A percentile compares a stretch with the other conserved stretches of the same genome.
Conservation (phyloP, 2,888 invertebrate species). For the Cotesia congregata region DNA sequence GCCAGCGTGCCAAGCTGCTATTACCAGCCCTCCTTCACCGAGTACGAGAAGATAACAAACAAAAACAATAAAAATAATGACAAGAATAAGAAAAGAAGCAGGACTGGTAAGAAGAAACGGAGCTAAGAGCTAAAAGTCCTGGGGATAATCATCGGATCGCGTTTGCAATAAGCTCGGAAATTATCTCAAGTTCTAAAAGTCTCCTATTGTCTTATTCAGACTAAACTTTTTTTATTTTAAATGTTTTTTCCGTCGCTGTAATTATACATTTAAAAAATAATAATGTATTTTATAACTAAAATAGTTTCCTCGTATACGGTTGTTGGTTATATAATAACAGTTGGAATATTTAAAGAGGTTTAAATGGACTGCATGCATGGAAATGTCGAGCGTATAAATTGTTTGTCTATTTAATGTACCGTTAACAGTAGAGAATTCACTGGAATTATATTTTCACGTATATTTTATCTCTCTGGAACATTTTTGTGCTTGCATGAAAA, state of each 20-base stretch:
- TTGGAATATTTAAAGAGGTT: neutral
- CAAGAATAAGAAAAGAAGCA: conserved; percentile 5
- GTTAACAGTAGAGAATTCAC: neutral
- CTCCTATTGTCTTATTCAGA: neutral
- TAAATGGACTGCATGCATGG: neutral
- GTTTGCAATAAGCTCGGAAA: conserved; percentile 16
- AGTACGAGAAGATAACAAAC: neutral
- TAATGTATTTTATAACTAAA: neutral
- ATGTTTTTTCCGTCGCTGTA: neutral
- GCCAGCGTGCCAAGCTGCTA: conserved; percentile 42
- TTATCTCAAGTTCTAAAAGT: conserved; percentile 11
- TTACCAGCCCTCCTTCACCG: conserved; percentile 17
- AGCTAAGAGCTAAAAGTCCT: conserved; percentile 1
- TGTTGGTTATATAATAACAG: neutral
- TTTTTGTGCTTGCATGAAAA: neutral
- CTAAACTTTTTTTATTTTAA: neutral
- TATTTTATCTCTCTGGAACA: neutral
- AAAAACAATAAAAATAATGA: conserved; percentile 7
- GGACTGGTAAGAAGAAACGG: neutral
- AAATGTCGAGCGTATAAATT: neutral
- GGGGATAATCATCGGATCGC: conserved; percentile 26
- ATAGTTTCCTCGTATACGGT: neutral
- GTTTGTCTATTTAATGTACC: neutral
- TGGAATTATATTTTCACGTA: neutral
- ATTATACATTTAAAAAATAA: neutral